These are phyloP conservation scores for Panagrolaimus sp. DNA, from an alignment of 1,140 invertebrate genomes.

Conservation along the genomic window DNA sequence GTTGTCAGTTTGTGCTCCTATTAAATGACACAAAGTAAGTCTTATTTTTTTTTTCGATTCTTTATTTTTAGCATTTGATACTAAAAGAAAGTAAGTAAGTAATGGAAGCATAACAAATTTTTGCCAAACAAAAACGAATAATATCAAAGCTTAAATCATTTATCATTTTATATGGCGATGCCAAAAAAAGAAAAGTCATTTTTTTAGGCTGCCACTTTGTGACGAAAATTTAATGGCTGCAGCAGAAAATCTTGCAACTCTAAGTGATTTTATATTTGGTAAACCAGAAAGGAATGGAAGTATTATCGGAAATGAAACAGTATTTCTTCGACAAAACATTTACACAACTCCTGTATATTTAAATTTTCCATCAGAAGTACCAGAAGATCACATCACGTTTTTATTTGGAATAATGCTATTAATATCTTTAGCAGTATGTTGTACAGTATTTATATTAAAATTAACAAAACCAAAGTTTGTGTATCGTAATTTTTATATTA, in stretches of 20 bases:
- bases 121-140: no score
- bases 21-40: conserved; percentile 25
- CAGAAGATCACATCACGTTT: conserved; percentile 30
- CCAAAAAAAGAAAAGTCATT: not conserved
- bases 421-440: conserved; percentile 23
- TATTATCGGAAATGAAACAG: not conserved
- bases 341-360: conserved; percentile 22
- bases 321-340: conserved; percentile 1
- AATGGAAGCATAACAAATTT: no score
- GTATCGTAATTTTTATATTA: not conserved
- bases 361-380: conserved; percentile 25
- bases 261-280: conserved; percentile 10
- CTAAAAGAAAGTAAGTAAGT: not conserved
- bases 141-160: no score
- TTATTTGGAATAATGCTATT: conserved; percentile 29
- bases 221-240: conserved; percentile 1
- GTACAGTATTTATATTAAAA: conserved; percentile 27
- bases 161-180: no score
- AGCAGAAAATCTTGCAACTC: not conserved
- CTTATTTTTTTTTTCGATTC: conserved; percentile 14
- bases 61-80: not conserved
- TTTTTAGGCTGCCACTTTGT: conserved; percentile 8
- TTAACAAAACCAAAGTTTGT: conserved; percentile 29
- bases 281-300: not conserved
- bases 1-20: conserved; percentile 23